Conservation (phyloP, 2,888 invertebrate genomes). For the Drosophila mulleri region DNA sequence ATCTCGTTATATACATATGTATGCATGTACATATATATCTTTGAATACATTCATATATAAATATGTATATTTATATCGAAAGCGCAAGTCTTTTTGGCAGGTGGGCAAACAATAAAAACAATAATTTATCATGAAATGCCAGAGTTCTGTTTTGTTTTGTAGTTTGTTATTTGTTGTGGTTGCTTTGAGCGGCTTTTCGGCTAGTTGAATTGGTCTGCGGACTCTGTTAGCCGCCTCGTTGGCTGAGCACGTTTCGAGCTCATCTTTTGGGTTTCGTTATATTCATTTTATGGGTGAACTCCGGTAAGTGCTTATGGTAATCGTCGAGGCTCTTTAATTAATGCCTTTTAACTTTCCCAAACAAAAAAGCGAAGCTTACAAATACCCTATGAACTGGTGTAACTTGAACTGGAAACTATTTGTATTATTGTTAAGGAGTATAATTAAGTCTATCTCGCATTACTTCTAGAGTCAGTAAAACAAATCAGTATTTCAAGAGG, state of each 20-base stretch:
- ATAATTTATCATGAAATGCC: conserved; percentile 52
- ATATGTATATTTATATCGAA: not conserved
- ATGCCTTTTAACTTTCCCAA: conserved; percentile 67
- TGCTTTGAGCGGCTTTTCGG: conserved; percentile 35
- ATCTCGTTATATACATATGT: not conserved
- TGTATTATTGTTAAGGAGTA: not conserved
- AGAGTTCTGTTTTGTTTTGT: conserved; percentile 9
- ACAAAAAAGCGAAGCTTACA: not conserved
- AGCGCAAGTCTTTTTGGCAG: conserved; percentile 21
- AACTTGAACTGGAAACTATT: not conserved
- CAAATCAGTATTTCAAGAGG: too few species aligned
- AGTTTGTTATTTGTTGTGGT: conserved; percentile 16
- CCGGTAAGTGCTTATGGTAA: conserved; percentile 49
- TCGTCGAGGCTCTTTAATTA: conserved; percentile 57
- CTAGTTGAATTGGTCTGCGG: conserved; percentile 35
- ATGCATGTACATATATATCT: not conserved
- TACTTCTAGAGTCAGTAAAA: too few species aligned
- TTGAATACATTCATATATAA: too few species aligned
- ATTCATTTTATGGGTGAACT: conserved; percentile 28
- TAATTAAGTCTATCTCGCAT: not conserved
- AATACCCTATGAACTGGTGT: not conserved
- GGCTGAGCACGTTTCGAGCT: conserved; percentile 66
- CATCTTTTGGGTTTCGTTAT: conserved; percentile 28
- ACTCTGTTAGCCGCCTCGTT: conserved; percentile 39
- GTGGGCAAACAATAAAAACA: conserved; percentile 46